Percentiles rank a stretch among this genome's conserved stretches.
These are phyloP conservation scores for Punctoribates punctum DNA, from an alignment of 2,888 invertebrate genomes.

Conservation along the genomic window DNA sequence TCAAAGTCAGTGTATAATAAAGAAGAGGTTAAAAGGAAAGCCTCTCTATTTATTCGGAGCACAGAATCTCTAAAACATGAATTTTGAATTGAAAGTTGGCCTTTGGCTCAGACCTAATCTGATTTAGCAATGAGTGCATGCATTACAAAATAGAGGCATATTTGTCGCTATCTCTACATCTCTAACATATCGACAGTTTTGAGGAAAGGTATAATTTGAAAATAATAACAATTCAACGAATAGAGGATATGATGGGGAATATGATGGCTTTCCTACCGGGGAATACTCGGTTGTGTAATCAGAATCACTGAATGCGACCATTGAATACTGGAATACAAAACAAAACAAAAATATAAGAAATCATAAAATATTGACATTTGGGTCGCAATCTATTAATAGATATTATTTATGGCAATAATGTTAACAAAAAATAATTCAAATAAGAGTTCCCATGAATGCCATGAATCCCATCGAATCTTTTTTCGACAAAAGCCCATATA, in stretches of 20 bases:
- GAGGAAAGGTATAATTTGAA: not conserved
- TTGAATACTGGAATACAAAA: slow-evolving; percentile 44
- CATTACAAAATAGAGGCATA: not conserved
- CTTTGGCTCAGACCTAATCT: not conserved
- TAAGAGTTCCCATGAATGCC: not conserved
- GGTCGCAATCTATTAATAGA: slow-evolving; percentile 24
- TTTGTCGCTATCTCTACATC: not conserved
- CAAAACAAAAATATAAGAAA: slow-evolving; percentile 44
- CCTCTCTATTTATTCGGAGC: not conserved
- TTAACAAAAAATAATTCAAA: not conserved
- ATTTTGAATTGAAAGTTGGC: too few species aligned
- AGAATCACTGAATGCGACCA: slow-evolving; percentile 47
- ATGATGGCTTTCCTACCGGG: slow-evolving; percentile 46
- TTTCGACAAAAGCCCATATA: not conserved
- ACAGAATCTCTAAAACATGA: not conserved
- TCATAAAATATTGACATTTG: slow-evolving; percentile 12
- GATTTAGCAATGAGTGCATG: not conserved
- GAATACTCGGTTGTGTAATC: slow-evolving; percentile 46
- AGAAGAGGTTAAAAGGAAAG: not conserved
- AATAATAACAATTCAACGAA: not conserved
- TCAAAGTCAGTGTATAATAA: not conserved
- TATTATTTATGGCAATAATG: not conserved
- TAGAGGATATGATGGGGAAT: not conserved
- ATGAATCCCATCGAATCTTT: not conserved
- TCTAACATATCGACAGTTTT: not conserved